Evolutionary conservation across 64 coral and sea anemone genomes (phyloP).

Genomic region (Montipora cactus): DNA sequence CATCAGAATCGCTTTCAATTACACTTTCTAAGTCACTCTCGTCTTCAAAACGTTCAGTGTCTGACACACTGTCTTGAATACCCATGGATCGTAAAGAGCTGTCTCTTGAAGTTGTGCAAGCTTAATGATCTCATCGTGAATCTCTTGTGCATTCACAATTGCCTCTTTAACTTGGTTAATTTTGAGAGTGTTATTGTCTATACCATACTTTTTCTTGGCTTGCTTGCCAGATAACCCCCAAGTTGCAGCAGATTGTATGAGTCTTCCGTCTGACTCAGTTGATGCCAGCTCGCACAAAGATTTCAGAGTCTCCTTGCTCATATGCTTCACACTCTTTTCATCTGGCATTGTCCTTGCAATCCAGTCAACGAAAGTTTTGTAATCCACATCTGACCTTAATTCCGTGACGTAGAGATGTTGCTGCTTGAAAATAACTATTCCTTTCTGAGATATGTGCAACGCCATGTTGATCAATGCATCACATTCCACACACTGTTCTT

Average conservation of each 20-base stretch:
- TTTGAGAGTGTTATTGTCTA: background rate
- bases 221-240: constrained; percentile 33
- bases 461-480: background rate
- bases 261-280: constrained; percentile 60
- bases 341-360: constrained; percentile 20
- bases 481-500: no score
- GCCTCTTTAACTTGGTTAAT: constrained; percentile 10
- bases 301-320: constrained; percentile 44
- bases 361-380: constrained; percentile 49
- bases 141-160: constrained; percentile 27
- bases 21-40: constrained; percentile 61
- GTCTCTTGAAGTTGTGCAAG: constrained; percentile 32
- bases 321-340: background rate
- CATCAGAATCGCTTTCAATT: constrained; percentile 54
- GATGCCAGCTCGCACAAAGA: constrained; percentile 65
- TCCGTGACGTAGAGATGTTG: constrained; percentile 36
- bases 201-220: constrained; percentile 53
- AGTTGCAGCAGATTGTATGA: constrained; percentile 44
- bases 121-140: constrained; percentile 2
- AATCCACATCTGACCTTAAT: constrained; percentile 36
- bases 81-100: constrained; percentile 41
- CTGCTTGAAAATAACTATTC: constrained; percentile 58
- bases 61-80: constrained; percentile 33
- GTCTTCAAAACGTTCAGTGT: constrained; percentile 31
- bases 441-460: constrained; percentile 5